A percentile compares a stretch with the other conserved stretches of the same genome.
Conservation (phyloP, 2,113 vertebrate genomes). For the Heterocephalus glaber region DNA sequence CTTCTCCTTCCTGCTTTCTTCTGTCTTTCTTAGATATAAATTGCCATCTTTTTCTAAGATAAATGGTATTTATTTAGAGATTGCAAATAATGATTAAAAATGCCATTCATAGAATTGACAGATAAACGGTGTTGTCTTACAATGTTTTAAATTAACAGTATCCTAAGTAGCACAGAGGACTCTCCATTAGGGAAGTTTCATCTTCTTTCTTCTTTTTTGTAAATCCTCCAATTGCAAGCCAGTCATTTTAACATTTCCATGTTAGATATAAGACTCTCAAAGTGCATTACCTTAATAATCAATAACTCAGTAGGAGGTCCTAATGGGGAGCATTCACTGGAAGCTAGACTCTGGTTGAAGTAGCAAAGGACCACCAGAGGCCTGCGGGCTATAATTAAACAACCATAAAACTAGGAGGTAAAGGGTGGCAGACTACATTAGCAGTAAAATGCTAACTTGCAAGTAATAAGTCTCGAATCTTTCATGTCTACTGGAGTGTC, state of each 20-base stretch:
- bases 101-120: background rate
- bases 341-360: conserved; percentile 79
- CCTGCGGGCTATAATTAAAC: conserved; percentile 79
- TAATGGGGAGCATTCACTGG: conserved; percentile 78
- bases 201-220: background rate
- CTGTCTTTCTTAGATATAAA: background rate
- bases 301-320: conserved; percentile 81
- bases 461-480: conserved; percentile 89
- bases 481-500: conserved; percentile 86
- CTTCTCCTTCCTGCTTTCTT: background rate
- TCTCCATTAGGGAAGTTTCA: conserved; percentile 51
- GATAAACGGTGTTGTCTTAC: background rate
- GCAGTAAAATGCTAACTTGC: conserved; percentile 86
- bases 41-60: background rate
- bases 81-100: background rate
- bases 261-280: conserved; percentile 74
- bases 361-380: conserved; percentile 73
- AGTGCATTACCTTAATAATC: conserved; percentile 85
- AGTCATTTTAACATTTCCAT: conserved; percentile 78
- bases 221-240: conserved; percentile 69
- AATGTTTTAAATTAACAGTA: conserved; percentile 64
- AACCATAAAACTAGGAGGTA: conserved; percentile 75
- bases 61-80: conserved; percentile 59
- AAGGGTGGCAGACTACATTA: conserved; percentile 81
- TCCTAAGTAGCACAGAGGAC: conserved; percentile 38